These are phyloP conservation scores for Drosophila birchii DNA, from an alignment of 2,888 invertebrate species.

Conservation along the genomic window DNA sequence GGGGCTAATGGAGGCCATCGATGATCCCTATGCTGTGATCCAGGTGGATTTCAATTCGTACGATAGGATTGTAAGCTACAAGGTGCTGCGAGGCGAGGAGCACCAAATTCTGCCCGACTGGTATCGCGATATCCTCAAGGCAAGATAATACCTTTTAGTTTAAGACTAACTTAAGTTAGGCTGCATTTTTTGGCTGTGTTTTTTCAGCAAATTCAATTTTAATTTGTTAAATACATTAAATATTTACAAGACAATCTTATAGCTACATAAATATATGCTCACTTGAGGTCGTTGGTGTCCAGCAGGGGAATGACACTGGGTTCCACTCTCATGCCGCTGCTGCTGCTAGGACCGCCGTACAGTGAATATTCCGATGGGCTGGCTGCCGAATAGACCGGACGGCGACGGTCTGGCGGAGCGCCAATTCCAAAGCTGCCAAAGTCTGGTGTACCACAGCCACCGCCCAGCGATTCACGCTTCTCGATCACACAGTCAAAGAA, in stretches of 20 bases:
- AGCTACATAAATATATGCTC: no score
- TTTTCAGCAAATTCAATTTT: not conserved
- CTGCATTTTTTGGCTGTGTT: not conserved
- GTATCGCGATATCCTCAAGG: slow-evolving; percentile 50
- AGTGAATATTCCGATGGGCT: slow-evolving; percentile 36
- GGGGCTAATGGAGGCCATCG: slow-evolving; percentile 40
- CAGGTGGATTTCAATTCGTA: slow-evolving; percentile 42
- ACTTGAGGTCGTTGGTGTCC: slow-evolving; percentile 63
- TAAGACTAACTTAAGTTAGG: not conserved
- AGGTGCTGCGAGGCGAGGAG: slow-evolving; percentile 13
- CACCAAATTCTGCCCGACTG: slow-evolving; percentile 53
- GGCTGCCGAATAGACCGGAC: slow-evolving; percentile 20
- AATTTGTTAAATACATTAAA: not conserved
- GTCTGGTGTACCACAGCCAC: slow-evolving; percentile 12
- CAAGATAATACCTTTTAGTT: not conserved
- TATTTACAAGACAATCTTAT: not conserved
- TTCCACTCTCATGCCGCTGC: not conserved
- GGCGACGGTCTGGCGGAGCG: slow-evolving; percentile 53
- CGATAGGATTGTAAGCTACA: slow-evolving; percentile 9
- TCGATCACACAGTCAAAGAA: slow-evolving; percentile 94
- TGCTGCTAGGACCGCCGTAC: slow-evolving; percentile 5
- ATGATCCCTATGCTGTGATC: slow-evolving; percentile 48
- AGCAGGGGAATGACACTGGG: slow-evolving; percentile 53
- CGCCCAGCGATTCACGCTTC: slow-evolving; percentile 71
- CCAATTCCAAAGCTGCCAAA: slow-evolving; percentile 5